Conservation (phyloP, 2,888 invertebrate genomes). For the Panorpa germanica region DNA sequence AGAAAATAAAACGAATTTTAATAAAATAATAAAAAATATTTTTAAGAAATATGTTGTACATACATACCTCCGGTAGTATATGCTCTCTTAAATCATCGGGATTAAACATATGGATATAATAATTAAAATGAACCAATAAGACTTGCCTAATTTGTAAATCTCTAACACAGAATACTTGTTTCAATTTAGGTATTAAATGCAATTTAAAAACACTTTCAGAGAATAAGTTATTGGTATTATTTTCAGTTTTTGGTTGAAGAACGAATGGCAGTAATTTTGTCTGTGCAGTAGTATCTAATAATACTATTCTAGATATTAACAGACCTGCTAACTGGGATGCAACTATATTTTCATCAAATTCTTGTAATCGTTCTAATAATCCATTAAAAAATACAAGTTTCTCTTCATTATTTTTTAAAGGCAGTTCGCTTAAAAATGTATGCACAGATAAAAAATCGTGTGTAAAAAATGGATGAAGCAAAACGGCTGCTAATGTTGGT, state of each 20-base stretch:
- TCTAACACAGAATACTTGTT: constrained; percentile 67
- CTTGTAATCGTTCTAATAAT: constrained; percentile 44
- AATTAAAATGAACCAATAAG: constrained; percentile 56
- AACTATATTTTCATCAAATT: constrained; percentile 61
- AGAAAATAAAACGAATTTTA: constrained; percentile 20
- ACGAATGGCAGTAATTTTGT: constrained; percentile 48
- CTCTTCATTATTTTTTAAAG: constrained; percentile 57
- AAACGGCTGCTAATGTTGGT: constrained; percentile 43
- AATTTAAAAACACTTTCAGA: constrained; percentile 45
- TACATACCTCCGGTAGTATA: constrained; percentile 62
- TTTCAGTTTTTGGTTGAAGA: constrained; percentile 47
- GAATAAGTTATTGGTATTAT: constrained; percentile 39
- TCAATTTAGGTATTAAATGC: constrained; percentile 54
- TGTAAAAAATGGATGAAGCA: constrained; percentile 60
- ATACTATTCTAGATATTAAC: constrained; percentile 65
- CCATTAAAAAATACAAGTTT: constrained; percentile 60
- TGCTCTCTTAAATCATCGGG: constrained; percentile 54
- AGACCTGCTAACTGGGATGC: constrained; percentile 63
- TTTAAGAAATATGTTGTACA: background rate
- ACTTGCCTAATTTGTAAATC: constrained; percentile 68
- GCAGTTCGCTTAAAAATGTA: constrained; percentile 64
- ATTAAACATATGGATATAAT: constrained; percentile 55
- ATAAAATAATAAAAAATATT: background rate
- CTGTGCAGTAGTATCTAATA: constrained; percentile 66
- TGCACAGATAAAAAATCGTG: constrained; percentile 72